Percentiles rank a stretch among this genome's conserved stretches.
Conservation (phyloP, 2,888 invertebrate genomes). For the Melinaea menophilus region DNA sequence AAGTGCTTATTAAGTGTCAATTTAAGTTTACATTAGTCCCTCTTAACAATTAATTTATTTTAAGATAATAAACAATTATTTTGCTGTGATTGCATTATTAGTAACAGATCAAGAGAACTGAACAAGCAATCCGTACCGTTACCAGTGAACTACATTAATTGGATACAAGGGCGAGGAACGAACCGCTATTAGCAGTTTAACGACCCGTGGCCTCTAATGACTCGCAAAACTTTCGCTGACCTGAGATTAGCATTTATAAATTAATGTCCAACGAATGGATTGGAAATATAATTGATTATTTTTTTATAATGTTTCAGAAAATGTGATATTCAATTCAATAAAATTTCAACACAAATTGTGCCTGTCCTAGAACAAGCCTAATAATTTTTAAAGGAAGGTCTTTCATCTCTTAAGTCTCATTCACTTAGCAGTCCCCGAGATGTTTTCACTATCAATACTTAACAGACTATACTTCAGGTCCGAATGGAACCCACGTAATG, state of each 20-base stretch:
- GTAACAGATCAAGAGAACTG: no score
- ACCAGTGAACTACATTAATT: slow-evolving; percentile 46
- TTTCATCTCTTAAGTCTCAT: background rate
- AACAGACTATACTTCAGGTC: background rate
- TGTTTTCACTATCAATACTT: background rate
- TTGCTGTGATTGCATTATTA: no score
- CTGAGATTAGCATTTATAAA: slow-evolving; percentile 30
- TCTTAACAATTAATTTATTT: no score
- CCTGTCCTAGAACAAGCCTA: no score
- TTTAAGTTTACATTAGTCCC: no score
- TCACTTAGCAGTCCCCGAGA: background rate
- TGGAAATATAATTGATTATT: slow-evolving; percentile 8
- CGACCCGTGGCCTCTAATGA: slow-evolving; percentile 60
- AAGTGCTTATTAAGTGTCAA: no score
- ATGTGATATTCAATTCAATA: background rate
- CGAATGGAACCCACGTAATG: slow-evolving; percentile 10
- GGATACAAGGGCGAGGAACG: slow-evolving; percentile 48
- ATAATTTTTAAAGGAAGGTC: no score
- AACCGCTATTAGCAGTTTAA: slow-evolving; percentile 66
- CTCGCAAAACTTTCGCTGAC: slow-evolving; percentile 47
- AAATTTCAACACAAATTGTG: no score
- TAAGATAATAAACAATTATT: no score
- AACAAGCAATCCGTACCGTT: slow-evolving; percentile 5
- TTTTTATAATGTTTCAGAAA: background rate
- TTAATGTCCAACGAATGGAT: slow-evolving; percentile 18